Evolutionary conservation across 2,113 vertebrate species (phyloP).

Genomic region (Podocnemis expansa): DNA sequence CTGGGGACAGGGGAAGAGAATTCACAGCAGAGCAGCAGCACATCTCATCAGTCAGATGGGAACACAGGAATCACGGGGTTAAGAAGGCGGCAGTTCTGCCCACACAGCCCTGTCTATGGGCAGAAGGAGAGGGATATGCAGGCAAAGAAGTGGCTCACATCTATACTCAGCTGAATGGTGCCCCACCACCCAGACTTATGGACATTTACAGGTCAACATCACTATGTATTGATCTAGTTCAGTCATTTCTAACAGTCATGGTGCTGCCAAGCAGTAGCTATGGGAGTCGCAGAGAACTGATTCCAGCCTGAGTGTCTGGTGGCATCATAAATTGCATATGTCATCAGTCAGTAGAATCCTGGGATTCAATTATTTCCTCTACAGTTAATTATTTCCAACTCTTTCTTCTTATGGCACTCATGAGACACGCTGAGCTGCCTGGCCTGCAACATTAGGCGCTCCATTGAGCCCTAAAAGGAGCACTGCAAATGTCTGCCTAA

Average conservation of each 20-base stretch:
- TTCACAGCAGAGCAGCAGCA: background rate
- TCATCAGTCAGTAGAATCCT: constrained; percentile 58
- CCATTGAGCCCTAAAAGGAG: background rate
- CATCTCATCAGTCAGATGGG: background rate
- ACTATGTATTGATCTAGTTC: constrained; percentile 13
- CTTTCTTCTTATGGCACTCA: constrained; percentile 11
- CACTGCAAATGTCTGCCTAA: accelerated
- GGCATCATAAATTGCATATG: constrained; percentile 59
- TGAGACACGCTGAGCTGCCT: constrained; percentile 19
- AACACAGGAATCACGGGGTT: background rate
- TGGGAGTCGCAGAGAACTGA: constrained; percentile 30
- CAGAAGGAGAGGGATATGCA: accelerated
- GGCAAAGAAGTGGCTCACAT: background rate
- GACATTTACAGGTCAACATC: background rate
- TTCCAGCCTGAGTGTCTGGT: constrained; percentile 44
- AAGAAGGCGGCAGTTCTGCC: background rate
- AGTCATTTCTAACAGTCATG: constrained; percentile 18
- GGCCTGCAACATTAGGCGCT: background rate
- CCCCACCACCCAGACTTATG: background rate
- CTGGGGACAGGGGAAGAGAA: background rate
- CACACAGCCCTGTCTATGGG: background rate
- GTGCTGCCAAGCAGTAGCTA: constrained; percentile 62
- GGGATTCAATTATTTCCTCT: constrained; percentile 39
- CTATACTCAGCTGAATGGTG: background rate
- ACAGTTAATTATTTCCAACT: constrained; percentile 53